A percentile compares a stretch with the other conserved stretches of the same genome.
phyloP scores from a whole-genome alignment of 2,113 vertebrate species.

The Hypanus sabinus region DNA sequence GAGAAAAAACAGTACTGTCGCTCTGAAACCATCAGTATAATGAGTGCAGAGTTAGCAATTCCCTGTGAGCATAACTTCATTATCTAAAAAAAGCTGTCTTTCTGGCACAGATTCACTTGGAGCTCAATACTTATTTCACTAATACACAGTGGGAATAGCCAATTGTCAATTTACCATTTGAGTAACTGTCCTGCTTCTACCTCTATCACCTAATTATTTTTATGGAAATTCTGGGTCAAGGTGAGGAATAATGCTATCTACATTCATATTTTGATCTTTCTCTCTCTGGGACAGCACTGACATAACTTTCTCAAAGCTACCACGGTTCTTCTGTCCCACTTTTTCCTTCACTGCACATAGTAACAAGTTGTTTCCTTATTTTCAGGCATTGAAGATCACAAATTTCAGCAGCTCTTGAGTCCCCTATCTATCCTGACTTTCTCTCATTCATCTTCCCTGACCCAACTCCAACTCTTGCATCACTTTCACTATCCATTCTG shows the following conservation, averaged over 20 bases:
- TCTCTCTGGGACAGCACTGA: no score
- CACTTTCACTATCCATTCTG: no score
- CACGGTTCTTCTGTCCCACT: no score
- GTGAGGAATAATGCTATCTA: neutral
- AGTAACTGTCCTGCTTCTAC: neutral
- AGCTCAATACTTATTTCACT: neutral
- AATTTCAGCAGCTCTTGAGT: no score
- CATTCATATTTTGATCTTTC: no score
- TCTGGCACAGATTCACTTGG: slow-evolving; percentile 7
- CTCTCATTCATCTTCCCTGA: no score
- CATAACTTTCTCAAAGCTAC: no score
- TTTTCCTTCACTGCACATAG: no score
- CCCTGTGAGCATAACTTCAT: neutral
- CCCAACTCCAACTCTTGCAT: no score
- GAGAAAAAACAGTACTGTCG: neutral
- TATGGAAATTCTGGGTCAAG: slow-evolving; percentile 2
- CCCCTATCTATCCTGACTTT: no score
- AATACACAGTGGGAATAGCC: neutral
- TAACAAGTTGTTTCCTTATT: no score
- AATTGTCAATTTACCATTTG: neutral
- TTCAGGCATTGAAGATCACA: no score
- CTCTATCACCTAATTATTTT: slow-evolving; percentile 12
- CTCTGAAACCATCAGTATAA: slow-evolving; percentile 11
- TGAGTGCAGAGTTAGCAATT: neutral
- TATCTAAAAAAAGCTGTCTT: neutral